Evolutionary conservation across 2,797 vertebrate genomes (phyloP).

Genomic region (Melopsittacus undulatus): DNA sequence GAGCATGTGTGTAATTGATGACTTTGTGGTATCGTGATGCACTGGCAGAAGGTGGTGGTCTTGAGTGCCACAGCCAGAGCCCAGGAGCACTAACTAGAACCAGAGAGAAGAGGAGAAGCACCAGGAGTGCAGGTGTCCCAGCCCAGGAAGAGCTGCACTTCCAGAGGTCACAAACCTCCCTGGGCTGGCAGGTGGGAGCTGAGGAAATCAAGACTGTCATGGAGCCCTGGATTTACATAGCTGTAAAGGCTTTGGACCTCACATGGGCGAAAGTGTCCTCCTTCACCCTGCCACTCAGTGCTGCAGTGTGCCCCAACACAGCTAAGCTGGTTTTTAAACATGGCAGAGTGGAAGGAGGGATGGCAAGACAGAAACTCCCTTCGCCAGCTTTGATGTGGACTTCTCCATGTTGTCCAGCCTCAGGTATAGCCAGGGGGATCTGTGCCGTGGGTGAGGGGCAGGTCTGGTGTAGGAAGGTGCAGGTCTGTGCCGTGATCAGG

Average conservation of each 20-base stretch:
- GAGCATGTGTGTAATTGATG: rapidly evolving
- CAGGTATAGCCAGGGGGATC: neutral
- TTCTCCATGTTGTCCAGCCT: neutral
- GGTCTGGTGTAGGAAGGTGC: neutral
- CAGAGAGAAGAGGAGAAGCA: neutral
- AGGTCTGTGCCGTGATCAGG: rapidly evolving
- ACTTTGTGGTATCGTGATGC: neutral
- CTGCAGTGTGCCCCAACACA: neutral
- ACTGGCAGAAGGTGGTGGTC: neutral
- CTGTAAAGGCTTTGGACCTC: neutral
- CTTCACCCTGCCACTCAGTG: neutral
- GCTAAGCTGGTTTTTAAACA: neutral
- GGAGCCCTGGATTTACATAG: neutral
- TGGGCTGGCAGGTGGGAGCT: neutral
- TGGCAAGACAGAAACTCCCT: neutral
- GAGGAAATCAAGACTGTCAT: neutral
- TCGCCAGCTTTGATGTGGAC: neutral
- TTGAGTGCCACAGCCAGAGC: neutral
- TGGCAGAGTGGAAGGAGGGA: neutral
- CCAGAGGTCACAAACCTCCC: neutral
- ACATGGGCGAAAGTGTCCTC: rapidly evolving
- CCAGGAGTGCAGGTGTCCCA: rapidly evolving
- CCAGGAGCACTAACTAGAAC: neutral
- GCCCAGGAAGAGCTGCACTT: neutral
- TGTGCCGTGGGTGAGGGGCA: neutral